Evolutionary conservation across 1,140 invertebrate genomes (phyloP).

Genomic region (Probaryconus sp.): DNA sequence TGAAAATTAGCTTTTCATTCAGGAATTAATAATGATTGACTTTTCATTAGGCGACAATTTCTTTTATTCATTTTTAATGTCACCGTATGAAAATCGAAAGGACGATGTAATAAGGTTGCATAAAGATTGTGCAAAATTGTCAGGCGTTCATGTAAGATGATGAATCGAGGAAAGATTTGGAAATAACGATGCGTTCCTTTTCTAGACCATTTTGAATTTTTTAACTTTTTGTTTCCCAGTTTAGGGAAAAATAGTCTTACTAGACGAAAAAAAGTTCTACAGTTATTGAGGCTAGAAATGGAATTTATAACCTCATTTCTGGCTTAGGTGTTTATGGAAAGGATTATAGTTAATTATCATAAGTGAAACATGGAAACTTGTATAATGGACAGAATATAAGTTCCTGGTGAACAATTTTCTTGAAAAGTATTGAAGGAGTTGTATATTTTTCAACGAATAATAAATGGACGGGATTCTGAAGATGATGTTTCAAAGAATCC

Average conservation of each 20-base stretch:
- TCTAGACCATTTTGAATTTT: no score
- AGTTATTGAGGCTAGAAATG: conserved; percentile 49
- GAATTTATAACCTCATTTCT: conserved; percentile 45
- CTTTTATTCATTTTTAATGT: background rate
- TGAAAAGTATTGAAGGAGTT: no score
- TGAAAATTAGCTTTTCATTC: conserved; percentile 2
- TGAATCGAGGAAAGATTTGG: background rate
- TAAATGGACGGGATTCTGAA: no score
- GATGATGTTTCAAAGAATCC: no score
- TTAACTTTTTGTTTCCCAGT: no score
- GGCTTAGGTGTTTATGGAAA: conserved; percentile 21
- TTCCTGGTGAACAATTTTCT: no score
- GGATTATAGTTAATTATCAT: conserved; percentile 19
- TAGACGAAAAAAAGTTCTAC: conserved; percentile 21
- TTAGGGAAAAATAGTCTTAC: conserved; percentile 17
- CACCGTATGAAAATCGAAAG: conserved; percentile 9
- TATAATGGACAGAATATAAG: no score
- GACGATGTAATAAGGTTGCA: background rate
- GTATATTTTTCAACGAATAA: no score
- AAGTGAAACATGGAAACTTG: background rate
- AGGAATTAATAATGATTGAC: background rate
- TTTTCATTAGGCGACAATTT: conserved; percentile 2
- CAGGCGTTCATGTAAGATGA: background rate
- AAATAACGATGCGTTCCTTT: no score
- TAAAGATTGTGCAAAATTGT: background rate